Percentiles rank a stretch among this genome's conserved stretches.
Evolutionary conservation across 2,113 vertebrate genomes (phyloP).

Genomic region (Clarias batrachus): DNA sequence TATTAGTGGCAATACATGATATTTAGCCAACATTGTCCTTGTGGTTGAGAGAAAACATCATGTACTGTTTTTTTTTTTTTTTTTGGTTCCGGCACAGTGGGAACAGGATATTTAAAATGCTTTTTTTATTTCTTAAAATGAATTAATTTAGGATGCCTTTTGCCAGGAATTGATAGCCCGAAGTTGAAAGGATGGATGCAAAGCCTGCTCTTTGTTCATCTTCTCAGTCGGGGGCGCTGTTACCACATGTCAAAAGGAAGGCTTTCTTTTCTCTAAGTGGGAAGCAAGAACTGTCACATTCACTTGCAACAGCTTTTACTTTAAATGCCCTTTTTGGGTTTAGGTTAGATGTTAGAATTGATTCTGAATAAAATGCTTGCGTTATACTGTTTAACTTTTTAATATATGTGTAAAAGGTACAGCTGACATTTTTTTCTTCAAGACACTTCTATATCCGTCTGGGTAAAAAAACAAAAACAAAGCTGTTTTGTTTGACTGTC

Average conservation of each 20-base stretch:
- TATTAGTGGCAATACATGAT: background rate
- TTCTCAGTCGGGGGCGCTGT: conserved; percentile 54
- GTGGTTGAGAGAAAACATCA: background rate
- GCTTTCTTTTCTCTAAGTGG: background rate
- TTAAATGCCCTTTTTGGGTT: background rate
- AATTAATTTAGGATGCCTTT: conserved; percentile 31
- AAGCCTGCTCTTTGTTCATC: background rate
- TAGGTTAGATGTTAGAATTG: background rate
- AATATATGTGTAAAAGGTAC: background rate
- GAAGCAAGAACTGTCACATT: background rate
- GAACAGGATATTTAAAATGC: conserved; percentile 5
- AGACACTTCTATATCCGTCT: background rate
- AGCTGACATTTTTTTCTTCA: background rate
- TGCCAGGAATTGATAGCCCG: conserved; percentile 32
- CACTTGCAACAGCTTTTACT: background rate
- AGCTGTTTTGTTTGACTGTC: background rate
- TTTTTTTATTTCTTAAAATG: conserved; percentile 6
- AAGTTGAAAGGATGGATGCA: conserved; percentile 19
- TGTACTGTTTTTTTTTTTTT: background rate
- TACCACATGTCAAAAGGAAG: conserved; percentile 22
- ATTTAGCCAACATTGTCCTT: conserved; percentile 6
- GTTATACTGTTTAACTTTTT: background rate
- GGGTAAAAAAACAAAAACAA: background rate
- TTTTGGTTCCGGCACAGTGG: background rate
- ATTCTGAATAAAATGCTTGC: background rate